Base-by-base conservation (phyloP, 2,113 vertebrate species). In the Noturus placidus region DNA sequence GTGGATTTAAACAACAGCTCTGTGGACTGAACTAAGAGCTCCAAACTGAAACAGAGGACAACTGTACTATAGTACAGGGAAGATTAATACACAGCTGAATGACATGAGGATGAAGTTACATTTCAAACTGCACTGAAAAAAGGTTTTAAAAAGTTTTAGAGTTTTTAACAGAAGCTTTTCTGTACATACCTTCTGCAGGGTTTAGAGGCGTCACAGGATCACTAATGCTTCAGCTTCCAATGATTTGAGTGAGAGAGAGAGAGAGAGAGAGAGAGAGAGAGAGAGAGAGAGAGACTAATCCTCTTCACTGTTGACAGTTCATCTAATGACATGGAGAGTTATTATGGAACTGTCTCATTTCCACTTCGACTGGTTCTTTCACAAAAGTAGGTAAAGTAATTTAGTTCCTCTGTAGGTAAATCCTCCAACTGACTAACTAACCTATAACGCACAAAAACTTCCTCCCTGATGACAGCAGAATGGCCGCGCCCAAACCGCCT, bases 241-340 rank as follows among this genome's bases (percentile, higher is more conserved):
- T 5, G 15, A 17, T n/a, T 25, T 42, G 38, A 42, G 38, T 4
- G 38, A 42, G 38, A 42, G 38, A 42, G 38, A 2, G 38, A 42
- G 38, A 42, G 38, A 42, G 46, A 46, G 46, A 46, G 46, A 46
- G 46, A 46, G 46, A 46, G 46, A 7, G 46, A 46, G 46, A 46
- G 46, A 7, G 46, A 8, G 46, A 46, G 7, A 8, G 46, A 46
- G 46, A 46, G 46, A 9, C 35, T 84, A 50, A 84, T 54, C 67
- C 30, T 84, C 46, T 56, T 74, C 78, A 76, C 67, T 5, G 54
- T 67, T 61, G 50, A 35, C 85, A 81, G 72, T 50, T 65, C 84
- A 87, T 27, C 46, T 46, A n/a, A 63, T 19, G 8, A 11, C 10
- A 19, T 83, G 42, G 38, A 72, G 20, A 70, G 22, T 46, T 50